These are phyloP conservation scores for Bombus picipes DNA, from an alignment of 1,140 invertebrate genomes.

Conservation along the genomic window DNA sequence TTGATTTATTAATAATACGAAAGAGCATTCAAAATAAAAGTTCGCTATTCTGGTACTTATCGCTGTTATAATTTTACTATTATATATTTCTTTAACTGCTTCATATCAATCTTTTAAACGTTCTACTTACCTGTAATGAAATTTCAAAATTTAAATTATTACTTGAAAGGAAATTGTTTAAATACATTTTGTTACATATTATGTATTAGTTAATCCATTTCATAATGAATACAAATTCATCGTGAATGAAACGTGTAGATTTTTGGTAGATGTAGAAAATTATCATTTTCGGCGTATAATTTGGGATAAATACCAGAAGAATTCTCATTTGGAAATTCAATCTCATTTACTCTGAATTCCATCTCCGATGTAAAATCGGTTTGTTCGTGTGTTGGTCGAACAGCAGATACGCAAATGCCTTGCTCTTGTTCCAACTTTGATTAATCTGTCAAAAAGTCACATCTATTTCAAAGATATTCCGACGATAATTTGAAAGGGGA, in stretches of 20 bases:
- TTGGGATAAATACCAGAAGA: neutral
- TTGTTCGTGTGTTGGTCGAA: neutral
- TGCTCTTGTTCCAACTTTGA: constrained; percentile 39
- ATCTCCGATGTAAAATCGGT: neutral
- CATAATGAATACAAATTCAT: neutral
- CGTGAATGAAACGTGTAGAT: neutral
- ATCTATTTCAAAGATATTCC: constrained; percentile 9
- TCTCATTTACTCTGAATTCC: neutral
- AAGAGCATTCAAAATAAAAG: no score
- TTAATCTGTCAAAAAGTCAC: constrained; percentile 35
- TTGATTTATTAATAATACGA: no score
- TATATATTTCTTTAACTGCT: no score
- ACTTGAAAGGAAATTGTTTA: neutral
- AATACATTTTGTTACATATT: neutral
- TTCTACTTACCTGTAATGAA: neutral
- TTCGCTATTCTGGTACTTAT: no score
- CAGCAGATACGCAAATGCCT: constrained; percentile 6
- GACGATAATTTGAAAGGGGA: constrained; percentile 38
- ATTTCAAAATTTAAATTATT: neutral
- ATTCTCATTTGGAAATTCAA: neutral
- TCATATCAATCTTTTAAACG: no score
- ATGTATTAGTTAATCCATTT: neutral
- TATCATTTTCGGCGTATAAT: neutral
- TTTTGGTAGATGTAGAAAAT: neutral
- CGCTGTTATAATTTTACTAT: no score